A percentile compares a stretch with the other conserved stretches of the same genome.
phyloP scores from a whole-genome alignment of 35 echinoderm and acorn worm genomes.

The Heliocidaris tuberculata region DNA sequence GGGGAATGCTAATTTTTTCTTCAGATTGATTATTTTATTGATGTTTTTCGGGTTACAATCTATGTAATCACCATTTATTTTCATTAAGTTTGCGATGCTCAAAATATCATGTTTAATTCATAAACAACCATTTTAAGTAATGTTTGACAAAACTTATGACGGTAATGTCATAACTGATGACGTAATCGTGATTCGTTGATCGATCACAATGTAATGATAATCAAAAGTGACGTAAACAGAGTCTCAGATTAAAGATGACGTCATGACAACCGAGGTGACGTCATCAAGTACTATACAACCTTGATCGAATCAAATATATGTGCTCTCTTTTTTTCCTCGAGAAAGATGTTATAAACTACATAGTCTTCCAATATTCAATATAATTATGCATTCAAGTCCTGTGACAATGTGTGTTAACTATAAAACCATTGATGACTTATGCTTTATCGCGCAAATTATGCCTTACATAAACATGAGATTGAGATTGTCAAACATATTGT shows the following conservation, averaged over 20 bases:
- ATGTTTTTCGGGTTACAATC: neutral
- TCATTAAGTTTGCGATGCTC: neutral
- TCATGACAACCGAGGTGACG: neutral
- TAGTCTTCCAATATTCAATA: neutral
- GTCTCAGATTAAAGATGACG: neutral
- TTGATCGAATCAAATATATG: neutral
- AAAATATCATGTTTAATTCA: neutral
- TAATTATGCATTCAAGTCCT: neutral
- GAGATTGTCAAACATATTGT: neutral
- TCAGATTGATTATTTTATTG: neutral
- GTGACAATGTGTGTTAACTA: neutral
- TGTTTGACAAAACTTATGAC: neutral
- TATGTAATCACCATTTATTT: too few species aligned
- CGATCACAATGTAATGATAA: neutral
- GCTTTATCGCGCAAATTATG: neutral
- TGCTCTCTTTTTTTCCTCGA: neutral
- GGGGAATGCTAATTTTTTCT: neutral
- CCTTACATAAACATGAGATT: neutral
- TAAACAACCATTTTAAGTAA: neutral
- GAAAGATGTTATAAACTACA: neutral
- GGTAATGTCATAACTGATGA: neutral
- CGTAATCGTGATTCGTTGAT: neutral
- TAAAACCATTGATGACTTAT: neutral
- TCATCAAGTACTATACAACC: conserved; percentile 30
- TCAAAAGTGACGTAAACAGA: neutral